Percentiles rank a stretch among this genome's conserved stretches.
Conservation (phyloP, 2,797 vertebrate genomes). For the Chanos chanos region DNA sequence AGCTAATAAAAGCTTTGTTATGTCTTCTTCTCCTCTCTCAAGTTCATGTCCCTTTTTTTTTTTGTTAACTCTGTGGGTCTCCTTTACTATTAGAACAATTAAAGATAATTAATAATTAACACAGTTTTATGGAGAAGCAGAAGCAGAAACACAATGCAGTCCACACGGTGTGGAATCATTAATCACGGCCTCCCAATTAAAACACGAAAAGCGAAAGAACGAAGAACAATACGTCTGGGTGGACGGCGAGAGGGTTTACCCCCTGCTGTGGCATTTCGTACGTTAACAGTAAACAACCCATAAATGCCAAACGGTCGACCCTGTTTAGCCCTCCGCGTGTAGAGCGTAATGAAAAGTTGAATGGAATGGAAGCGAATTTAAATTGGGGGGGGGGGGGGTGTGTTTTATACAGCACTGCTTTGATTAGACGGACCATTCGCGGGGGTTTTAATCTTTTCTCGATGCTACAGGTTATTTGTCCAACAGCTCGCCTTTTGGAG, state of each 20-base stretch:
- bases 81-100: constrained; percentile 33
- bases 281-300: constrained; percentile 19
- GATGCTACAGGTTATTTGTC: no score
- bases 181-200: constrained; percentile 14
- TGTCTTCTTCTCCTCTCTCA: constrained; percentile 30
- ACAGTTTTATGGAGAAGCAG: constrained; percentile 23
- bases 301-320: constrained; percentile 5
- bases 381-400: no score
- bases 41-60: constrained; percentile 1
- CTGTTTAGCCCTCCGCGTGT: constrained; percentile 16
- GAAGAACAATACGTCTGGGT: constrained; percentile 23
- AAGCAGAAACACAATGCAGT: neutral
- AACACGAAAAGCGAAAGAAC: constrained; percentile 15
- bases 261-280: no score
- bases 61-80: neutral
- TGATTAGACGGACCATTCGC: neutral
- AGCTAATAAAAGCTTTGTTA: constrained; percentile 32
- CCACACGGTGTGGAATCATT: constrained; percentile 27
- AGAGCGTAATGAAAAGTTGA: no score
- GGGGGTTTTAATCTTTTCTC: no score
- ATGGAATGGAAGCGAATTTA: no score
- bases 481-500: no score
- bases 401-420: neutral
- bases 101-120: constrained; percentile 35
- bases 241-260: no score